phyloP scores from a whole-genome alignment of 1,140 invertebrate species.

The Drosophila setifemur region DNA sequence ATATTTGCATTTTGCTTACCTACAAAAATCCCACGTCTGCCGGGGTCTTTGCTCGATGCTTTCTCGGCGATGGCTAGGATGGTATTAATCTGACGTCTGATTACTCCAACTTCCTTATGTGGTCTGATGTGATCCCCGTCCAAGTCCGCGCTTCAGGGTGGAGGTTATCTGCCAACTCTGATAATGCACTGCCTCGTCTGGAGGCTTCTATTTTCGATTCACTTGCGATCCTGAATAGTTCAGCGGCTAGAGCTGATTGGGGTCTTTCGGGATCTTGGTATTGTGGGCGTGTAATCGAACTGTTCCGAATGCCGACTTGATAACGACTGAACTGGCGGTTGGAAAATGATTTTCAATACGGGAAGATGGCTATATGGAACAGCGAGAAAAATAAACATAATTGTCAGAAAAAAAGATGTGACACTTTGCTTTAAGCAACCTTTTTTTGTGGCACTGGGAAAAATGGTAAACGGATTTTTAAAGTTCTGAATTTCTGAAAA shows the following conservation, averaged over 20 bases:
- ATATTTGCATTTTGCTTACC: background rate
- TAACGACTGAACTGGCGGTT: constrained; percentile 57
- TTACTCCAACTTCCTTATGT: constrained; percentile 19
- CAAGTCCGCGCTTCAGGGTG: constrained; percentile 12
- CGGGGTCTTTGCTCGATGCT: background rate
- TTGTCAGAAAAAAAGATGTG: constrained; percentile 23
- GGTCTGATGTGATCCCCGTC: background rate
- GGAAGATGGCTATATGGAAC: constrained; percentile 27
- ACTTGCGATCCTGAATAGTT: background rate
- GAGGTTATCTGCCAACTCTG: constrained; percentile 50
- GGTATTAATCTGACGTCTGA: background rate
- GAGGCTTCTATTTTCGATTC: constrained; percentile 3
- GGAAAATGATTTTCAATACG: constrained; percentile 37
- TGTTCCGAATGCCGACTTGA: constrained; percentile 59
- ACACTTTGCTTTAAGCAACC: constrained; percentile 40
- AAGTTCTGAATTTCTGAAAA: background rate
- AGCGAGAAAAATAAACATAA: constrained; percentile 32
- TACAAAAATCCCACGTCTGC: background rate
- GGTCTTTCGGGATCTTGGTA: constrained; percentile 3
- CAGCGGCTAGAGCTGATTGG: background rate
- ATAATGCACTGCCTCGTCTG: constrained; percentile 24
- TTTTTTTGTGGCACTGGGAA: constrained; percentile 38
- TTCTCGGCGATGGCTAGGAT: background rate
- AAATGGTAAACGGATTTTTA: background rate
- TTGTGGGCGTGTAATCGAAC: constrained; percentile 25